Percentiles rank a stretch among this genome's conserved stretches.
Evolutionary conservation across 2,797 vertebrate genomes (phyloP).

Genomic region (Neomorphus geoffroyi): DNA sequence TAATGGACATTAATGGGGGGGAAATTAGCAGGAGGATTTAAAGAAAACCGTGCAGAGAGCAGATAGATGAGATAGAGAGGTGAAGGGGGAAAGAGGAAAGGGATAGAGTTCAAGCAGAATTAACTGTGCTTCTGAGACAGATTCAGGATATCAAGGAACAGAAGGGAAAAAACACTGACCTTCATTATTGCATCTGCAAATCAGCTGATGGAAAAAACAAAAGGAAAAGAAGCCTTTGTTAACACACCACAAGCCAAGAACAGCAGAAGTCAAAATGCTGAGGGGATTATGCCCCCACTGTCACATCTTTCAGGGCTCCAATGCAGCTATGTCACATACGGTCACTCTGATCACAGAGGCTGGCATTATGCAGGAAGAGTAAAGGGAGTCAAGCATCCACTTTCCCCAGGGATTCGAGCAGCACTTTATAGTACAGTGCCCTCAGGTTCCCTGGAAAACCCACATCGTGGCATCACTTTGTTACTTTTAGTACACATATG

Average conservation of each 20-base stretch:
- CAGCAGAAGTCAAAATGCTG: neutral
- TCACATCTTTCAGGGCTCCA: neutral
- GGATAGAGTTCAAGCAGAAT: neutral
- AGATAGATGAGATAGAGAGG: neutral
- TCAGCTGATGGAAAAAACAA: slow-evolving; percentile 66
- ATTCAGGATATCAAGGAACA: neutral
- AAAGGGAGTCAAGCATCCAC: neutral
- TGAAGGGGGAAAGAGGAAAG: neutral
- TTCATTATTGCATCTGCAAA: slow-evolving; percentile 68
- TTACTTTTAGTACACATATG: neutral
- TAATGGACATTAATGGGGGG: neutral
- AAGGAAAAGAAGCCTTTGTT: neutral
- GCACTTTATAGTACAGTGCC: fast-evolving
- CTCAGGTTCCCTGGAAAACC: neutral
- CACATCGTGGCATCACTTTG: fast-evolving
- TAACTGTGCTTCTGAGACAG: fast-evolving
- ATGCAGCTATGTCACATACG: neutral
- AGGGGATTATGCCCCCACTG: neutral
- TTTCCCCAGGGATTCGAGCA: neutral
- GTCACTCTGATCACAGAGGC: neutral
- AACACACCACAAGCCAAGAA: neutral
- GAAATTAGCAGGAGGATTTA: neutral
- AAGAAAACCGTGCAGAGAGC: neutral
- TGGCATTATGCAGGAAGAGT: neutral
- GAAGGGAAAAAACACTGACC: slow-evolving; percentile 58